These are phyloP conservation scores for Myiozetetes cayanensis DNA, from an alignment of 2,113 vertebrate genomes.

Conservation along the genomic window DNA sequence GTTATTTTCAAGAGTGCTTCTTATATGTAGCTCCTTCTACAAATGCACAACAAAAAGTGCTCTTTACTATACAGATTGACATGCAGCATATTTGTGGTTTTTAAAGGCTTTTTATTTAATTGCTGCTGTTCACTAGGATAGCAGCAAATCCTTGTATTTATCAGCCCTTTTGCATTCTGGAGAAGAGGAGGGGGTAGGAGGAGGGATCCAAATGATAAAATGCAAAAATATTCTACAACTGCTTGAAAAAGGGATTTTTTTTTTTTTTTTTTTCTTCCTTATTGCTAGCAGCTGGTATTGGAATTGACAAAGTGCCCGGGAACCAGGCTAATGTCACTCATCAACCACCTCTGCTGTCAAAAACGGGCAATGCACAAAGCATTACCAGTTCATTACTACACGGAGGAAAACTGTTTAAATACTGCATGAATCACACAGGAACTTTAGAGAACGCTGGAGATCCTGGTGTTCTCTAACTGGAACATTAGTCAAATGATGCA, in stretches of 20 bases:
- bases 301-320: neutral
- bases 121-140: neutral
- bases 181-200: neutral
- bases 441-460: neutral
- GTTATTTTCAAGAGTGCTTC: constrained; percentile 67
- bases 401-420: neutral
- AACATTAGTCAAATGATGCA: neutral
- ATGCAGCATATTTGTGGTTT: constrained; percentile 28
- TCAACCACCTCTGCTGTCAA: constrained; percentile 14
- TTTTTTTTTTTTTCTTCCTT: neutral
- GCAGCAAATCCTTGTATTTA: neutral
- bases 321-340: neutral
- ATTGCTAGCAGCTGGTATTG: constrained; percentile 12
- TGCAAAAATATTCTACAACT: neutral
- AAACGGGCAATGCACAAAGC: neutral
- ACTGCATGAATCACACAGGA: neutral
- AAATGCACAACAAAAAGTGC: constrained; percentile 29
- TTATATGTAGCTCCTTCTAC: neutral
- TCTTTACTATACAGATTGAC: constrained; percentile 8
- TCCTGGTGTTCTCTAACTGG: neutral
- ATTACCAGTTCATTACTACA: neutral
- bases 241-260: neutral
- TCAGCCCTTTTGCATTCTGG: constrained; percentile 24
- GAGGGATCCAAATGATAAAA: neutral
- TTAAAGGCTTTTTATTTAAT: constrained; percentile 12